Base-by-base conservation (phyloP, 2,113 vertebrate species). In the Heterotilapia buettikoferi region DNA sequence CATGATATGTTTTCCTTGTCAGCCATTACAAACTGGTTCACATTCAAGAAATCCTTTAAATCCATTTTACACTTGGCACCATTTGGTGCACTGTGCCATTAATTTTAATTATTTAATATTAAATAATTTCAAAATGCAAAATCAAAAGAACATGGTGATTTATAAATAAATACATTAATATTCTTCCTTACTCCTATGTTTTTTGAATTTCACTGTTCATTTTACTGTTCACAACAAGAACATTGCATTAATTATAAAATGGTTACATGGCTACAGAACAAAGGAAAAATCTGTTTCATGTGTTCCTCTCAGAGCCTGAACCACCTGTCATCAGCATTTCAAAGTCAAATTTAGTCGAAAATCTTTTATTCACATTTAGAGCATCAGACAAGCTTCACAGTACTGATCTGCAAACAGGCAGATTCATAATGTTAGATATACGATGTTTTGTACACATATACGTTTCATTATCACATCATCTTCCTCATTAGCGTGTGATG, bases 331-430 rank as follows among this genome's bases (percentile, higher is more conserved):
- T 57, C 54, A 57, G 24, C 0, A 14, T 57, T 57, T 57, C 54
- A 57, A 56, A 57, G 54, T 8, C 54, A 26, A 0, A 57, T 1
- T 57, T 57, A 1, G 12, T 57, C 24, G 24, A 26, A 57, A 26
- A 1, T 26, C 7, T 57, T 26, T 57, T 57, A 57, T 26, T 14
- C 12, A 57, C 24, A 57, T 56, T 56, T 56, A 56, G 21, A 14
- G 6, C 54, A 56, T 56, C 54, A 7, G 54, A 14, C 11, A 26
- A 26, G 0, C 54, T 14, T 56, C 54, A 14, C 54, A 56, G 0
- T 26, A 56, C 21, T 56, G 21, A 26, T 56, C 21, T 56, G 0
- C 24, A 57, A 57, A 57, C 0, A 7, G 2, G 54, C 4, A 0
- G 54, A 57, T 14, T 56, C 53, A 26, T 13, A 4, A 56, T 14